Conservation (phyloP, 2,113 vertebrate genomes). For the Neotoma lepida region DNA sequence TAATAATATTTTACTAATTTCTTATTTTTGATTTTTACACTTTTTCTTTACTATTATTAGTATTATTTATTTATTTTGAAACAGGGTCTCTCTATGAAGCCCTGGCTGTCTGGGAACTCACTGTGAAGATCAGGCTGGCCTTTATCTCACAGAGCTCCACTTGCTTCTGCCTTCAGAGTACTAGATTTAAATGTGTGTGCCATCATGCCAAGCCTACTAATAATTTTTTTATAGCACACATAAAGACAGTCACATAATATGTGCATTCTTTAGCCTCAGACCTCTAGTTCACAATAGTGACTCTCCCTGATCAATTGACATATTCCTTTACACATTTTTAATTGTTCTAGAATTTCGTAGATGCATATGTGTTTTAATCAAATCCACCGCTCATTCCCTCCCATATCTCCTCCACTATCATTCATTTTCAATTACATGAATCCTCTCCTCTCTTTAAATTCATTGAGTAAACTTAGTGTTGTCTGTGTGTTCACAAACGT, state of each 20-base stretch:
- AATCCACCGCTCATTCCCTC: neutral
- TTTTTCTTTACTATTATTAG: neutral
- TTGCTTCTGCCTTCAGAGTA: too few species aligned
- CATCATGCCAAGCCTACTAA: neutral
- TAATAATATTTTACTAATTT: neutral
- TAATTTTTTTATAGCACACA: neutral
- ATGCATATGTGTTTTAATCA: neutral
- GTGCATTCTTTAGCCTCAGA: neutral
- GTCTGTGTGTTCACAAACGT: neutral
- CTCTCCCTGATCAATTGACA: neutral
- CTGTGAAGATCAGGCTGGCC: neutral
- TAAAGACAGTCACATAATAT: neutral
- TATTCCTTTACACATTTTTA: neutral
- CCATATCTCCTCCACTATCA: too few species aligned
- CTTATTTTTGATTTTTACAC: neutral
- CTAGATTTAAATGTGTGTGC: neutral
- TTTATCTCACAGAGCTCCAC: neutral
- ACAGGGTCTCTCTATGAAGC: neutral
- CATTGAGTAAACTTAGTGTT: neutral
- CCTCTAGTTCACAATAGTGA: neutral
- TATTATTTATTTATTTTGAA: neutral
- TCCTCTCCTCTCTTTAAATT: neutral
- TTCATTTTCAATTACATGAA: neutral
- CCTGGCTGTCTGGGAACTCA: neutral
- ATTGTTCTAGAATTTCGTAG: neutral